Evolutionary conservation across 2,113 vertebrate genomes (phyloP), one percentile per base, ranked within the genome.

Genomic region (Regulus satrapa): DNA sequence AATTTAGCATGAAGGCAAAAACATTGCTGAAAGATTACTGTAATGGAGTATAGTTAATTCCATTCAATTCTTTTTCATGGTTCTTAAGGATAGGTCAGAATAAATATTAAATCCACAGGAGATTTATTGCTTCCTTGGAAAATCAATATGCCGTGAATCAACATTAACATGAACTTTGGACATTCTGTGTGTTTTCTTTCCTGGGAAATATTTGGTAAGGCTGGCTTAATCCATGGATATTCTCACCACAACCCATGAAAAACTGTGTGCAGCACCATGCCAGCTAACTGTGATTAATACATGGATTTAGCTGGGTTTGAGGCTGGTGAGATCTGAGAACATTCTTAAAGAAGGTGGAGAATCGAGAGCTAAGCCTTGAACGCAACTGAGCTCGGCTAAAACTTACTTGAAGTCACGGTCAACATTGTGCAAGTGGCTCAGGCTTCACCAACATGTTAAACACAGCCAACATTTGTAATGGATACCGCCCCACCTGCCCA

Each of bases 111-210:
- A 96, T 74, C 74, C 82, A 69, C 61, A 61, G 62, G 69, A 96
- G 71, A 83, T 93, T 93, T 92, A 89, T 91, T 94, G 80, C 76
- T 95, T 96, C 73, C 82, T 92, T 91, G 80, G 73, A 92, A 95
- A 95, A 93, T 93, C 93, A 94, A 48, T 94, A 79, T 88, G 54
- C 55, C 5, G 1, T 93, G 81, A 89, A 85, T 69, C 81, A 79
- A 91, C 62, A 85, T 69, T 81, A 78, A 56, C n/a, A 56, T 66
- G 77, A 92, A 92, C 40, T 91, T 62, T 58, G 81, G 81, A 69
- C 43, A 69, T 49, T 85, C 56, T 72, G 3, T 73, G 41, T 61
- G 17, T 68, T 69, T 89, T 64, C 46, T 85, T 91, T 62, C 54
- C 58, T 54, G 41, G 55, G 46, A 92, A 88, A 23, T 64, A 49